phyloP scores from a whole-genome alignment of 1,140 invertebrate species.

The Caerostris darwini region DNA sequence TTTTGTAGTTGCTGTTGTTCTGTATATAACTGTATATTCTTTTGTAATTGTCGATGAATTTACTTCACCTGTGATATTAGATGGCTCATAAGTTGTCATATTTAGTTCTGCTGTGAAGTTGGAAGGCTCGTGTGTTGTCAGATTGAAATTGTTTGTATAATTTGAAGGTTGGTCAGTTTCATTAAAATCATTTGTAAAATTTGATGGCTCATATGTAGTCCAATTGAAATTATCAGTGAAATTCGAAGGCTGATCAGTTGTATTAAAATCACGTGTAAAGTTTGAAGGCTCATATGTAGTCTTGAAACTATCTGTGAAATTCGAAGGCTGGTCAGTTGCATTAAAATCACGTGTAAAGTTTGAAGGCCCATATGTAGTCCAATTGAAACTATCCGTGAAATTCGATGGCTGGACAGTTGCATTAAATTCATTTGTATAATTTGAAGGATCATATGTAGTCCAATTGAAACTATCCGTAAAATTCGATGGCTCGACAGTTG shows the following conservation, averaged over 20 bases:
- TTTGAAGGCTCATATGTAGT: background rate
- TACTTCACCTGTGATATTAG: background rate
- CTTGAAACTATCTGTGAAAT: background rate
- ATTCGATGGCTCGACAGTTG: background rate
- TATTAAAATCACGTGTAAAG: background rate
- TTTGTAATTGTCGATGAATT: too few relatives aligned
- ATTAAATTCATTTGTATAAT: too few relatives aligned
- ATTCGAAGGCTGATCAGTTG: background rate
- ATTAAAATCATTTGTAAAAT: background rate
- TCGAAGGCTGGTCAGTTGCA: background rate
- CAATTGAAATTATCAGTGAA: background rate
- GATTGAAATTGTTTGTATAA: background rate
- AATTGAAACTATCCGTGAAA: background rate
- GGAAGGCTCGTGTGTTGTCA: background rate
- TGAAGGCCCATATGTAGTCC: background rate
- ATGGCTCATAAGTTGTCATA: background rate
- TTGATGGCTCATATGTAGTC: background rate
- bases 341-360: background rate
- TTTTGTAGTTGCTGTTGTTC: too few relatives aligned
- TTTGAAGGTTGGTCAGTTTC: background rate
- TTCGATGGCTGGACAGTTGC: too few relatives aligned
- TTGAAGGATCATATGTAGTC: background rate
- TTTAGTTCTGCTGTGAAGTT: background rate
- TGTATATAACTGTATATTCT: too few relatives aligned
- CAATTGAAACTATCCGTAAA: background rate